Evolutionary conservation across 2,113 vertebrate genomes (phyloP), one percentile per base, ranked within the genome.

Genomic region (Terrapene triunguis): DNA sequence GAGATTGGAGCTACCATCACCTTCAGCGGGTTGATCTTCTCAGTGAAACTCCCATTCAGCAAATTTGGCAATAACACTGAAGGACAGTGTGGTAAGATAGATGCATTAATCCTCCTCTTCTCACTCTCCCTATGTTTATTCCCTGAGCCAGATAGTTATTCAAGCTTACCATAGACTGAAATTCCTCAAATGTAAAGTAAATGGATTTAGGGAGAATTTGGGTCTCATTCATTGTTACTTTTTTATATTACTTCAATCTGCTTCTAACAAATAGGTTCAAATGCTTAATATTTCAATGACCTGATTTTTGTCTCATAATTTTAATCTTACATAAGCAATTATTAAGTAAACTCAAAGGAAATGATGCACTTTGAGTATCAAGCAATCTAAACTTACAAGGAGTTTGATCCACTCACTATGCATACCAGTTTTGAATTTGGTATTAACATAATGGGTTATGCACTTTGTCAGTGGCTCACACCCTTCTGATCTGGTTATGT

Each of bases 51-150:
- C 72, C 98, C 99, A n/a, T 97, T 96, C 90, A 98, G 97, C 82
- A 98, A 98, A 74, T 99, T 99, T 62, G 92, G 91, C 42, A 98
- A 98, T 91, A 99, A 99, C 91, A 99, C 99, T 0, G 99, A 99
- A 97, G 99, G 99, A 90, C 99, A 99, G 84, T 99, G 99, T 29
- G 99, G 99, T 99, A 98, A 98, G 99, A 93, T 21, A 72, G 29
- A 95, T n/a, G 10, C 3, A 42, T 16, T 89, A 69, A 24, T 92
- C 65, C 62, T 24, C 44, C 17, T 57, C 81, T 48, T 16, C 42
- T 35, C 17, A 48, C 2, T 48, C 38, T 76, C 1, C 3, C 0
- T 1, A 57, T 50, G 32, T 78, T 93, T 48, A 81, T 85, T 35
- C 55, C 90, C 84, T 22, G 4, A 11, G 57, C 10, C 21, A n/a